Percentiles rank a stretch among this genome's conserved stretches.
Evolutionary conservation across 2,797 vertebrate genomes (phyloP).

Genomic region (Crenuchus spilurus): DNA sequence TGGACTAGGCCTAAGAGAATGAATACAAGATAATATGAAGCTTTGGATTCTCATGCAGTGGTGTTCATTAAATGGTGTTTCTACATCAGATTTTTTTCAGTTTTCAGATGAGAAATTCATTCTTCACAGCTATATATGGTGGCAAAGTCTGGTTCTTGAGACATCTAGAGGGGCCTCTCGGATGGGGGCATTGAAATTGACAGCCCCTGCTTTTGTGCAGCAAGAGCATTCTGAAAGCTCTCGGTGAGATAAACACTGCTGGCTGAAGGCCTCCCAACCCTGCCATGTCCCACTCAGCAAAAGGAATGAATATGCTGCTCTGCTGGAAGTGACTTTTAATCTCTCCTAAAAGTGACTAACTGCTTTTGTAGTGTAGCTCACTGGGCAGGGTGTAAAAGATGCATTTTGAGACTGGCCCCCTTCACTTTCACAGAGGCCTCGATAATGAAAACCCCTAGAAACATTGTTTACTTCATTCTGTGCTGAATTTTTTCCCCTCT

Average conservation of each 20-base stretch:
- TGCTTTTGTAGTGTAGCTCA: constrained; percentile 33
- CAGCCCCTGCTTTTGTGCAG: constrained; percentile 29
- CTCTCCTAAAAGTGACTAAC: constrained; percentile 45
- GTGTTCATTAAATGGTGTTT: no score
- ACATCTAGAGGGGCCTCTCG: constrained; percentile 22
- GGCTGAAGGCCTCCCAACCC: not conserved
- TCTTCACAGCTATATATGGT: not conserved
- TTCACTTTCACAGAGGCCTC: not conserved
- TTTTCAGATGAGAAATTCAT: not conserved
- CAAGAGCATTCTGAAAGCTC: constrained; percentile 20
- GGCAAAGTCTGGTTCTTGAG: not conserved
- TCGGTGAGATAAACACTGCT: not conserved
- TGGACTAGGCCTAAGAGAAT: no score
- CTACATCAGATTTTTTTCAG: no score
- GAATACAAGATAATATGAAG: not conserved
- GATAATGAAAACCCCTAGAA: not conserved
- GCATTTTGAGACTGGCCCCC: not conserved
- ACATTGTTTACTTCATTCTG: not conserved
- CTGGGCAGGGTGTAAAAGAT: constrained; percentile 8
- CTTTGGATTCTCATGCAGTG: not conserved
- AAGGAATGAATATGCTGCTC: constrained; percentile 64
- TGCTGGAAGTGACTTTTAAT: constrained; percentile 65
- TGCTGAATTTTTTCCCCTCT: not conserved
- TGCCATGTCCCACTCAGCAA: not conserved
- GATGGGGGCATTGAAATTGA: constrained; percentile 28